Conservation (phyloP, 2,888 invertebrate genomes). For the Trisateles emortualis region DNA sequence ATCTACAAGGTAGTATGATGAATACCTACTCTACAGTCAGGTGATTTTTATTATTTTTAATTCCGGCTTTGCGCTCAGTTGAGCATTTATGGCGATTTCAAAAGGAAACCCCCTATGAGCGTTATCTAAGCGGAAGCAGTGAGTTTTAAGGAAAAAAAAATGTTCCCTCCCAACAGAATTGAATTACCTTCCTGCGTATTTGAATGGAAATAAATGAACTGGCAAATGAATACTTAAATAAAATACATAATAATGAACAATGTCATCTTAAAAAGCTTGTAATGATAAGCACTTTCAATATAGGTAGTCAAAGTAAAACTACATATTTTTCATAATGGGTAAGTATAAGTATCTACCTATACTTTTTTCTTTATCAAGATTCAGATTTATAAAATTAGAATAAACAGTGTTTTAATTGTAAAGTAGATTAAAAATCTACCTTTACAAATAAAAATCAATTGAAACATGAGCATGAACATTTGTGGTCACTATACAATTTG, state of each 20-base stretch:
- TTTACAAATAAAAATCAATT: too few relatives aligned
- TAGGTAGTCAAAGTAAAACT: too few relatives aligned
- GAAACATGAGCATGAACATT: too few relatives aligned
- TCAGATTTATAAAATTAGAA: too few relatives aligned
- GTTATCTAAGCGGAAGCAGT: conserved; percentile 32
- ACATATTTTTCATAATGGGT: too few relatives aligned
- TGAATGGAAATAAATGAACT: conserved; percentile 16
- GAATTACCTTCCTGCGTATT: conserved; percentile 8
- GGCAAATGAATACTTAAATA: conserved; percentile 1
- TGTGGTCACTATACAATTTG: too few relatives aligned
- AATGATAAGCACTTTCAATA: too few relatives aligned
- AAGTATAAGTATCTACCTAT: too few relatives aligned
- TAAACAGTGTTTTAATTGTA: too few relatives aligned
- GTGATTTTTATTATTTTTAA: conserved; percentile 4
- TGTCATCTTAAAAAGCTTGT: not conserved
- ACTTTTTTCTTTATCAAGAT: too few relatives aligned
- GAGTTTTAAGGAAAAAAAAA: conserved; percentile 31
- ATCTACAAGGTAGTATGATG: too few relatives aligned
- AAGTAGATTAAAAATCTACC: too few relatives aligned
- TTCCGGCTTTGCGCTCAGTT: not conserved
- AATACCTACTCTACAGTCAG: not conserved
- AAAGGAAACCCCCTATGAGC: conserved; percentile 13
- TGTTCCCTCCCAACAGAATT: conserved; percentile 10
- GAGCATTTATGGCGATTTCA: conserved; percentile 6
- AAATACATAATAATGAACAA: not conserved